These are phyloP conservation scores for Alfaro cultratus DNA, from an alignment of 2,797 vertebrate genomes.

Conservation along the genomic window DNA sequence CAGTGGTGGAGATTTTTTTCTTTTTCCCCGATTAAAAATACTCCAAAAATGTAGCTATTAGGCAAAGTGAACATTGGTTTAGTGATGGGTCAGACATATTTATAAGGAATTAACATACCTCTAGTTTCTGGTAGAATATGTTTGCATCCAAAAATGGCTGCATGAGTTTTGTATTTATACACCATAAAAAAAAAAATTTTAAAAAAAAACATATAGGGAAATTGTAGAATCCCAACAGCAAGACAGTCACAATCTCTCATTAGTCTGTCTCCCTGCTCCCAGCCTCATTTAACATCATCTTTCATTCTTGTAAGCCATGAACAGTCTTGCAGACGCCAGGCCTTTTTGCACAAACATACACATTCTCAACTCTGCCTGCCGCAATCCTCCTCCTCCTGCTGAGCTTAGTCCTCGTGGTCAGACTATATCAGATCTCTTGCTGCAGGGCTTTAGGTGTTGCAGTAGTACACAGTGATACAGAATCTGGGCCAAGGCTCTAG, in stretches of 20 bases:
- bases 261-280: background rate
- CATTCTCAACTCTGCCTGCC: slow-evolving; percentile 25
- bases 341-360: slow-evolving; percentile 35
- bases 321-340: slow-evolving; percentile 29
- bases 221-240: slow-evolving; percentile 21
- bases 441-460: slow-evolving; percentile 34
- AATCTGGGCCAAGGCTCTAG: slow-evolving; percentile 43
- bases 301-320: slow-evolving; percentile 11
- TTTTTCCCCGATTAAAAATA: background rate
- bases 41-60: background rate
- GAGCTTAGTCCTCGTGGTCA: slow-evolving; percentile 23
- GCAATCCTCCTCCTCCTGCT: slow-evolving; percentile 1
- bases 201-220: slow-evolving; percentile 30
- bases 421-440: slow-evolving; percentile 45
- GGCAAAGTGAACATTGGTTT: background rate
- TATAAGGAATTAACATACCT: background rate
- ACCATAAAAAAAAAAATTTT: slow-evolving; percentile 11
- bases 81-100: background rate
- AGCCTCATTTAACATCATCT: slow-evolving; percentile 20
- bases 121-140: background rate
- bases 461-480: slow-evolving; percentile 26
- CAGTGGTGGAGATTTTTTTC: background rate
- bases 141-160: slow-evolving; percentile 9
- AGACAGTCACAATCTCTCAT: slow-evolving; percentile 15
- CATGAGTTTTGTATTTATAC: slow-evolving; percentile 29